phyloP scores from a whole-genome alignment of 2,797 vertebrate species.

The Carcharodon carcharias region DNA sequence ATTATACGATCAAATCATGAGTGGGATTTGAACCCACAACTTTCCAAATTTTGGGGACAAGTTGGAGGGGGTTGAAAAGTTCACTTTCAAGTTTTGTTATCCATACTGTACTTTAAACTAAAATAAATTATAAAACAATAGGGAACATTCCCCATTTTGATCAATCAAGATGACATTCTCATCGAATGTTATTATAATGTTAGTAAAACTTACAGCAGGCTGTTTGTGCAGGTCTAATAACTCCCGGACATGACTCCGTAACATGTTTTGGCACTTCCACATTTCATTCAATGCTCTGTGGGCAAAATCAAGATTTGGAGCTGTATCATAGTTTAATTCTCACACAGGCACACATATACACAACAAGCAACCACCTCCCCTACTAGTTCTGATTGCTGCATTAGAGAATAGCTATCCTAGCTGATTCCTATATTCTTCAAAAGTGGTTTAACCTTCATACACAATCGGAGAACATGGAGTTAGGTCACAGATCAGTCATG shows the following conservation, averaged over 20 bases:
- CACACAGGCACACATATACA: too few species aligned
- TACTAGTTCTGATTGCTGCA: not conserved
- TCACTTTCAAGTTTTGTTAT: not conserved
- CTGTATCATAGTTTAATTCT: not conserved
- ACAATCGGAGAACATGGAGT: not conserved
- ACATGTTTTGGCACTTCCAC: constrained; percentile 99
- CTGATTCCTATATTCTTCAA: not conserved
- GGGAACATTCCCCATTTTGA: not conserved
- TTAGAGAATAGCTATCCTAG: not conserved
- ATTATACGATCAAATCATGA: not conserved
- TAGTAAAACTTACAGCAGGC: constrained; percentile 66
- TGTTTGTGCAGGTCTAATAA: constrained; percentile 93
- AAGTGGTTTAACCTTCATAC: not conserved
- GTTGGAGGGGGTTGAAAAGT: not conserved
- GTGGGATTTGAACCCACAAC: not conserved
- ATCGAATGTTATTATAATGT: not conserved
- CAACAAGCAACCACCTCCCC: not conserved
- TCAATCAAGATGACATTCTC: not conserved
- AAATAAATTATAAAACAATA: not conserved
- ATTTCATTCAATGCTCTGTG: constrained; percentile 94
- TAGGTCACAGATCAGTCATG: too few species aligned
- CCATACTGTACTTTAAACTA: not conserved
- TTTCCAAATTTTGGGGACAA: not conserved
- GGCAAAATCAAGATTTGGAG: constrained; percentile 37
- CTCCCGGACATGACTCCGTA: constrained; percentile 88